Conservation (phyloP, 2,888 invertebrate genomes). For the Netelia melanura region DNA sequence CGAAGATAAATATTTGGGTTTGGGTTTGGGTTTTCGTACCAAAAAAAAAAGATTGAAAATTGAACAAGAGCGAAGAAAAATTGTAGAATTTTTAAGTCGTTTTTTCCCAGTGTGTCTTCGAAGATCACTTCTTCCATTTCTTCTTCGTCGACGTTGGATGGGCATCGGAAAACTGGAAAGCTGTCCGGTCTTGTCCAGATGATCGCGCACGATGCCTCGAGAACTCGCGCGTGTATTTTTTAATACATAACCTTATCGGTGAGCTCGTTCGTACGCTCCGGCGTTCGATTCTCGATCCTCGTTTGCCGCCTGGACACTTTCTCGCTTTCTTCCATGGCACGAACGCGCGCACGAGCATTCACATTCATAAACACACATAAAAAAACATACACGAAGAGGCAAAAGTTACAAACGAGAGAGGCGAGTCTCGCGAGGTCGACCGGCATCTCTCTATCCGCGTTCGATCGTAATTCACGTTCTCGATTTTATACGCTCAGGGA, state of each 20-base stretch:
- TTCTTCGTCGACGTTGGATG: background rate
- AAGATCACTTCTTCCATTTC: background rate
- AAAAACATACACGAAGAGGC: conserved; percentile 6
- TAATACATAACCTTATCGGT: background rate
- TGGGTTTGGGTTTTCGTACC: no score
- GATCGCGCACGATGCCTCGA: conserved; percentile 39
- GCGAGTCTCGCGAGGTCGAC: conserved; percentile 79
- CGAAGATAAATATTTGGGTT: no score
- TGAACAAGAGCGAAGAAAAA: no score
- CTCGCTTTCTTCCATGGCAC: conserved; percentile 80
- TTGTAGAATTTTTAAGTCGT: no score
- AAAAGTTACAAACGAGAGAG: conserved; percentile 49
- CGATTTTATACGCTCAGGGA: conserved; percentile 73
- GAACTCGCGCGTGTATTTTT: conserved; percentile 37
- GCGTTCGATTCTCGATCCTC: conserved; percentile 39
- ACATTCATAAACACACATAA: background rate
- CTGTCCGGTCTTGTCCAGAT: conserved; percentile 50
- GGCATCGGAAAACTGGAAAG: conserved; percentile 39
- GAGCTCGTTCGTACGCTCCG: conserved; percentile 40
- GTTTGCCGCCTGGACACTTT: conserved; percentile 76
- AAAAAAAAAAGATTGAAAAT: no score
- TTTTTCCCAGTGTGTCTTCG: no score
- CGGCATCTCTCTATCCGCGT: conserved; percentile 70
- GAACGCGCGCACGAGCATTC: background rate
- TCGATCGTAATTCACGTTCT: conserved; percentile 65